Evolutionary conservation across 1,140 invertebrate genomes (phyloP).

Genomic region (Scylla paramamosain): DNA sequence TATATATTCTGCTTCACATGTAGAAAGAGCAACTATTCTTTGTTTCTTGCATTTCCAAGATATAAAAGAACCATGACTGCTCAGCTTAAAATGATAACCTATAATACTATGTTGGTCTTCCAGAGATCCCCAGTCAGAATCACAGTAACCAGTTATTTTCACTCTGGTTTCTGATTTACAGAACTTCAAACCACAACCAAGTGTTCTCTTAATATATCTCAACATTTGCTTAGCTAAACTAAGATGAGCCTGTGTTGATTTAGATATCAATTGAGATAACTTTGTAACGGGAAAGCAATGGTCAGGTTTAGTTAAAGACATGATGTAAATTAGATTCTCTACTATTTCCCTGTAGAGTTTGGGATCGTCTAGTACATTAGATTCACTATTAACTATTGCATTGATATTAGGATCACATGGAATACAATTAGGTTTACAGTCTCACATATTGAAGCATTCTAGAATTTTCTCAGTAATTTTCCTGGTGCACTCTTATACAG

Average conservation of each 20-base stretch:
- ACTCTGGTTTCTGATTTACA: not conserved
- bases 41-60: slow-evolving; percentile 39
- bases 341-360: slow-evolving; percentile 40
- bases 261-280: too few species aligned
- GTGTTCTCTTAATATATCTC: not conserved
- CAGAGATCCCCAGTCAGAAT: slow-evolving; percentile 28
- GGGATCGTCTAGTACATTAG: not conserved
- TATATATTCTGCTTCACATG: slow-evolving; percentile 50
- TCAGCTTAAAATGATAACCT: not conserved
- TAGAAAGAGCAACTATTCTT: slow-evolving; percentile 11
- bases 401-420: too few species aligned
- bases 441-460: too few species aligned
- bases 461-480: too few species aligned
- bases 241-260: too few species aligned
- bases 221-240: too few species aligned
- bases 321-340: slow-evolving; percentile 17
- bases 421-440: too few species aligned
- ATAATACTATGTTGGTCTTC: not conserved
- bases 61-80: slow-evolving; percentile 19
- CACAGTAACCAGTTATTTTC: slow-evolving; percentile 8
- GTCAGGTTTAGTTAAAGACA: slow-evolving; percentile 28
- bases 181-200: not conserved
- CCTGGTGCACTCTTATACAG: too few species aligned
- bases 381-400: too few species aligned
- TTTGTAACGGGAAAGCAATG: too few species aligned